A percentile compares a stretch with the other conserved stretches of the same genome.
Evolutionary conservation across 1,140 invertebrate genomes (phyloP).

Genomic region (Matsumurasca onukii): DNA sequence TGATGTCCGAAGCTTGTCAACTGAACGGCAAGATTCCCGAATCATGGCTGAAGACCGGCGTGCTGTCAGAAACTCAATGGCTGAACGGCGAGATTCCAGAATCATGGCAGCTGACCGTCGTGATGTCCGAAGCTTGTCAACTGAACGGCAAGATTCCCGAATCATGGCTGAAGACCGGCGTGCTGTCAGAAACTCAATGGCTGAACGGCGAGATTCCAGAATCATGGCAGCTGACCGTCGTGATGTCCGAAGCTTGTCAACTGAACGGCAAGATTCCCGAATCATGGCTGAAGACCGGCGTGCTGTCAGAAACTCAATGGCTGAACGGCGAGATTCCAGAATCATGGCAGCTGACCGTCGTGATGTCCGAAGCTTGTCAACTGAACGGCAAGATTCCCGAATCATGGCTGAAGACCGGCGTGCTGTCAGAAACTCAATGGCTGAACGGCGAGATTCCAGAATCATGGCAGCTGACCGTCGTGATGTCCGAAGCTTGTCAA

Average conservation of each 20-base stretch:
- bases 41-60: not conserved
- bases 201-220: constrained; percentile 13
- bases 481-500: not conserved
- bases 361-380: not conserved
- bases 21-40: not conserved
- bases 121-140: not conserved
- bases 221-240: not conserved
- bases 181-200: not conserved
- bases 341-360: not conserved
- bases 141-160: constrained; percentile 9
- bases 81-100: constrained; percentile 4
- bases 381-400: constrained; percentile 9
- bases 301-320: too few species aligned
- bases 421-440: not conserved
- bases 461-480: not conserved
- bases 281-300: not conserved
- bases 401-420: not conserved
- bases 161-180: not conserved
- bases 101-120: not conserved
- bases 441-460: constrained; percentile 7
- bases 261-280: not conserved
- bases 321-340: constrained; percentile 6
- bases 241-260: not conserved
- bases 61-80: not conserved
- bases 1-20: not conserved